These are phyloP conservation scores for Heliopora coerulea DNA, from an alignment of 92 coral and sea anemone species.

Conservation along the genomic window DNA sequence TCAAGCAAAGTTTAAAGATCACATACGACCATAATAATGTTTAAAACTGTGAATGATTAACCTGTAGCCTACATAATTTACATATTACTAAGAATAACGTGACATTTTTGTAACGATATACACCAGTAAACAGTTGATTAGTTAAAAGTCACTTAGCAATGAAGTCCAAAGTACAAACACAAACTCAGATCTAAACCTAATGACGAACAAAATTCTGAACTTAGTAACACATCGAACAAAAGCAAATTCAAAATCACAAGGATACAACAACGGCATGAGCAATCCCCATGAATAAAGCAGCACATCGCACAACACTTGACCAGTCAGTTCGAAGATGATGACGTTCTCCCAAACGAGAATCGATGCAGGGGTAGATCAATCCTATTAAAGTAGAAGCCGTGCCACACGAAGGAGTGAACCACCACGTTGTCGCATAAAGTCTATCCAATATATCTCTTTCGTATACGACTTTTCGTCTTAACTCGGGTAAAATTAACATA, in stretches of 20 bases:
- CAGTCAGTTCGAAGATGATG: slow-evolving; percentile 84
- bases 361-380: slow-evolving; percentile 83
- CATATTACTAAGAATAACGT: too few species aligned
- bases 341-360: slow-evolving; percentile 93
- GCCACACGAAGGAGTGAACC: slow-evolving; percentile 98
- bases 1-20: too few species aligned
- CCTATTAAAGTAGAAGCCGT: slow-evolving; percentile 91
- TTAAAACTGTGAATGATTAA: too few species aligned
- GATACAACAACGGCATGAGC: slow-evolving; percentile 99
- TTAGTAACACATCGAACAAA: neutral
- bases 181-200: too few species aligned
- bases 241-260: slow-evolving; percentile 50
- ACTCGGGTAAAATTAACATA: slow-evolving; percentile 82
- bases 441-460: slow-evolving; percentile 74
- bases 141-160: too few species aligned
- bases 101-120: too few species aligned
- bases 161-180: too few species aligned
- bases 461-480: slow-evolving; percentile 69
- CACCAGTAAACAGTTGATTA: too few species aligned
- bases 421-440: slow-evolving; percentile 84
- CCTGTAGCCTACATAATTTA: too few species aligned
- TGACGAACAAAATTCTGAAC: too few species aligned
- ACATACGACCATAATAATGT: too few species aligned
- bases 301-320: slow-evolving; percentile 96
- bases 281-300: slow-evolving; percentile 88